These are phyloP conservation scores for Heliangelus exortis DNA, from an alignment of 2,797 vertebrate species.

Conservation along the genomic window DNA sequence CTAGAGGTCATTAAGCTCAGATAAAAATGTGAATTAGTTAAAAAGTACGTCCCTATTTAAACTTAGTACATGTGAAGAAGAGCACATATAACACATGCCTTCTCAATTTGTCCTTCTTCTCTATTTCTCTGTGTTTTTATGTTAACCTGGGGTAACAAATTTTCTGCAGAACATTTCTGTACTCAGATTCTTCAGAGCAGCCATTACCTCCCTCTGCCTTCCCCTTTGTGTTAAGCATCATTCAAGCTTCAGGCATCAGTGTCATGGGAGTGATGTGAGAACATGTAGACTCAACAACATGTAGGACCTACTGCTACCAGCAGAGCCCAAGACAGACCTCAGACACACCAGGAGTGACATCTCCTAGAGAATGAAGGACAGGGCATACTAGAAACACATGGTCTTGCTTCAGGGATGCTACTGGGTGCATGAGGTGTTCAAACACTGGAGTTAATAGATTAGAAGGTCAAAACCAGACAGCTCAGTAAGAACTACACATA, in stretches of 20 bases:
- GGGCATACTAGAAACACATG: neutral
- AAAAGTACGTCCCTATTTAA: constrained; percentile 21
- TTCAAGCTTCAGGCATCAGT: neutral
- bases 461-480: neutral
- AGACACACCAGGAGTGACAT: neutral
- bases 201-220: neutral
- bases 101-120: neutral
- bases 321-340: neutral
- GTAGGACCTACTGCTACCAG: neutral
- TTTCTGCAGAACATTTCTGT: neutral
- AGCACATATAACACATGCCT: neutral
- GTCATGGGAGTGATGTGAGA: neutral
- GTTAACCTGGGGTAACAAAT: neutral
- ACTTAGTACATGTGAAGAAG: neutral
- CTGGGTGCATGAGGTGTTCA: neutral
- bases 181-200: neutral
- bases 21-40: constrained; percentile 41
- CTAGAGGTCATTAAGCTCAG: neutral
- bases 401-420: neutral
- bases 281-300: neutral
- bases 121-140: neutral
- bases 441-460: neutral
- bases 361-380: neutral
- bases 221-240: neutral
- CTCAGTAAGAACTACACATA: neutral